These are phyloP conservation scores for Dreissena polymorpha DNA, from an alignment of 1,140 invertebrate species.

Conservation along the genomic window DNA sequence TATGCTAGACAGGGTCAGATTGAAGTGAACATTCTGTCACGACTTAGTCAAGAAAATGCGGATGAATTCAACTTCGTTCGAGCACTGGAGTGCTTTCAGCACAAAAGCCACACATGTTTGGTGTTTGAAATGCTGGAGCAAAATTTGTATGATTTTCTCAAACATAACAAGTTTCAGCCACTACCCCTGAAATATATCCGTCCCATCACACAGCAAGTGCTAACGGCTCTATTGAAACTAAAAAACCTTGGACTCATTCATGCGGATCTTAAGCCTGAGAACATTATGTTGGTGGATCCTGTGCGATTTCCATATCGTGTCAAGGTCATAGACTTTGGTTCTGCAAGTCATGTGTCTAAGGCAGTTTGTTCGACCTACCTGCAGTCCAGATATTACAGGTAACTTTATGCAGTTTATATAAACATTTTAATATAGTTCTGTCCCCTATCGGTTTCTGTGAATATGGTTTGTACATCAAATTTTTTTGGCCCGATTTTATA, in stretches of 20 bases:
- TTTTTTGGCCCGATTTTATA: too few species aligned
- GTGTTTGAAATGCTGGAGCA: constrained; percentile 99
- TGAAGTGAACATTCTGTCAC: constrained; percentile 98
- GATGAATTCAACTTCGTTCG: constrained; percentile 99
- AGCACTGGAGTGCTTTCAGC: constrained; percentile 99
- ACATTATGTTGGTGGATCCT: constrained; percentile 99
- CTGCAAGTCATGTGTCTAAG: constrained; percentile 99
- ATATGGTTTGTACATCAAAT: too few species aligned
- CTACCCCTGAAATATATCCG: constrained; percentile 98
- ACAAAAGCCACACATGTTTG: constrained; percentile 99
- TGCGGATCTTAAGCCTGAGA: constrained; percentile 99
- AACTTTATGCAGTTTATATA: constrained; percentile 26
- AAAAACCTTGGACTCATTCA: constrained; percentile 99
- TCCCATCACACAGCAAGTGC: constrained; percentile 98
- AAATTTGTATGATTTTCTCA: constrained; percentile 99
- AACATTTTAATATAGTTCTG: neutral
- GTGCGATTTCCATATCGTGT: constrained; percentile 95
- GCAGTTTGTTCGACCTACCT: constrained; percentile 99
- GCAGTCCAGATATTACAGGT: constrained; percentile 98
- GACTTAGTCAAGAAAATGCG: constrained; percentile 99
- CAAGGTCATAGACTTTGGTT: constrained; percentile 99
- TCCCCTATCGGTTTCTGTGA: too few species aligned
- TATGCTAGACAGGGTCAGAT: constrained; percentile 99
- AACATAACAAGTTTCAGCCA: constrained; percentile 99
- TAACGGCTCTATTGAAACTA: constrained; percentile 98